Conservation (phyloP, 1,140 invertebrate species). For the Drosophila melanica region DNA sequence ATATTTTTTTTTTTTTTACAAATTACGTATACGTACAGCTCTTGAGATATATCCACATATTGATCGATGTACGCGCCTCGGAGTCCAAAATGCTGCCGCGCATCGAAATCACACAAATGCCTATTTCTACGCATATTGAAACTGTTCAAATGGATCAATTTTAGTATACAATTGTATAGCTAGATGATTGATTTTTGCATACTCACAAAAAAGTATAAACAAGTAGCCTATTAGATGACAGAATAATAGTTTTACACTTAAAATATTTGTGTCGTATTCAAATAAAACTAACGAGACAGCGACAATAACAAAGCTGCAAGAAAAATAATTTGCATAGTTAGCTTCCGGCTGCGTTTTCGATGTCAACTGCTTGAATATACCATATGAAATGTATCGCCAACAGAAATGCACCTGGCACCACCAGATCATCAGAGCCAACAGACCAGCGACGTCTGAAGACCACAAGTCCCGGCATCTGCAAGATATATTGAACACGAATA, state of each 20-base stretch:
- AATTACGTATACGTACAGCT: slow-evolving; percentile 86
- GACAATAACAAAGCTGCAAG: slow-evolving; percentile 75
- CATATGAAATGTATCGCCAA: slow-evolving; percentile 91
- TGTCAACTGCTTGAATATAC: slow-evolving; percentile 85
- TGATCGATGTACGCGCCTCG: slow-evolving; percentile 89
- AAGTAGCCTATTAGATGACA: slow-evolving; percentile 90
- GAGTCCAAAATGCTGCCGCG: slow-evolving; percentile 93
- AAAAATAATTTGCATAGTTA: slow-evolving; percentile 1
- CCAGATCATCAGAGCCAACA: slow-evolving; percentile 94
- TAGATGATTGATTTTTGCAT: slow-evolving; percentile 3
- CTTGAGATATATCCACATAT: slow-evolving; percentile 92
- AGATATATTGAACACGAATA: slow-evolving; percentile 5
- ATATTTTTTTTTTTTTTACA: too few species aligned
- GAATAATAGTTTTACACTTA: slow-evolving; percentile 87
- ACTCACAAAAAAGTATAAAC: slow-evolving; percentile 86
- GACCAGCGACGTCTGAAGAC: slow-evolving; percentile 94
- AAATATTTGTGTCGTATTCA: slow-evolving; percentile 86
- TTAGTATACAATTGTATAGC: neutral
- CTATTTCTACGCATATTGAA: slow-evolving; percentile 89
- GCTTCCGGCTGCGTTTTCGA: neutral
- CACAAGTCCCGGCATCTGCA: slow-evolving; percentile 93
- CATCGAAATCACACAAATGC: slow-evolving; percentile 90
- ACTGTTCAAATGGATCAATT: slow-evolving; percentile 65
- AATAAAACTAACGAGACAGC: slow-evolving; percentile 86
- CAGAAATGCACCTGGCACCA: slow-evolving; percentile 92